Base-by-base conservation (phyloP, 1,140 invertebrate genomes). In the Calosoma granatense region DNA sequence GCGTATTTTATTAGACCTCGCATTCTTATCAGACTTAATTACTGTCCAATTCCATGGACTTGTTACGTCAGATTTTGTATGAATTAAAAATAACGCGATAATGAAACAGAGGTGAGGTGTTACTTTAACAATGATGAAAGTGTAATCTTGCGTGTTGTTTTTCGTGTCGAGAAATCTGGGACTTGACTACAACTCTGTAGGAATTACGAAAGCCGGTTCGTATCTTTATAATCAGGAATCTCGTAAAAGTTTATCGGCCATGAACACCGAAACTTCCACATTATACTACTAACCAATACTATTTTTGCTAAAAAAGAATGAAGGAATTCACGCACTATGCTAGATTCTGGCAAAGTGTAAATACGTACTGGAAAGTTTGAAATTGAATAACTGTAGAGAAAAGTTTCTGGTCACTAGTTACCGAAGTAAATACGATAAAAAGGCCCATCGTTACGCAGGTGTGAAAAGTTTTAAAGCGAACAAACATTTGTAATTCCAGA, bases 241-340 rank as follows among this genome's bases (percentile, higher is more conserved):
- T 4, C 41, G 17, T 47, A 47, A 47, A 47, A 47, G 9, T 47
- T 47, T 47, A 47, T 47, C 41, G 9, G 17, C 41, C 41, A 47
- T 47, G 41, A 47, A 47, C 41, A 47, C 41, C 41, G n/a, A 47
- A 47, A 47, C 6, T 47, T 47, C 41, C 9, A 47, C 41, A 47
- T 47, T 47, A 47, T 12, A 47, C 6, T 36, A 9, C n/a, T 9
- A 36, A 36, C 26, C n/a, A 36, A 36, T 36, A n/a, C 6, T 6
- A 36, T 36, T 9, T 36, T 36, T 36, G 6, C 6, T 36, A 36
- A 6, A n/a, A n/a, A 36, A 9, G 26, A 36, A 9, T 36, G n/a
- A 6, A 36, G n/a, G 26, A n/a, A 36, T 9, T 9, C 6, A 36
- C 26, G n/a, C n/a, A n/a, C n/a, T n/a, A n/a, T n/a, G n/a, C n/a